Conservation (phyloP, 2,113 vertebrate genomes). For the Laticauda colubrina region DNA sequence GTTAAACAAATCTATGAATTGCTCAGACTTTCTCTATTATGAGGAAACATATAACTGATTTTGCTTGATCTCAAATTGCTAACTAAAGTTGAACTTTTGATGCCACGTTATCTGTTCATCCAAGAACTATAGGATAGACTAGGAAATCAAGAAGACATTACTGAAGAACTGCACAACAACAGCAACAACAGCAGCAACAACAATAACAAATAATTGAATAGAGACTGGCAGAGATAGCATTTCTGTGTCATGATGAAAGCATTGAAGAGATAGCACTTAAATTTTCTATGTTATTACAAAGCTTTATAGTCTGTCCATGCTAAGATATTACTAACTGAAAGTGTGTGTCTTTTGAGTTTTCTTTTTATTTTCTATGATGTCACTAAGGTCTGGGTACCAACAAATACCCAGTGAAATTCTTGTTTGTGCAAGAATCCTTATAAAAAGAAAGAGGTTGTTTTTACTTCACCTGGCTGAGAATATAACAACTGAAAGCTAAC, state of each 20-base stretch:
- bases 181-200: too few relatives aligned
- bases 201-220: background rate
- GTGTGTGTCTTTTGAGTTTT: background rate
- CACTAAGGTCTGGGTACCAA: background rate
- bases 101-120: background rate
- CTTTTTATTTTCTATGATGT: background rate
- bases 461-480: background rate
- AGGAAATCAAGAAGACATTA: background rate
- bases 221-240: background rate
- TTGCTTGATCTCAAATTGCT: background rate
- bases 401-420: background rate
- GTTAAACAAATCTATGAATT: background rate
- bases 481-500: background rate
- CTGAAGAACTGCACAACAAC: background rate
- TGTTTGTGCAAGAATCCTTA: background rate
- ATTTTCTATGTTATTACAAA: background rate
- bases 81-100: background rate
- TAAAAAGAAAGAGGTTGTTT: background rate
- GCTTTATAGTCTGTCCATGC: background rate
- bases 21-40: background rate
- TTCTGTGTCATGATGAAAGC: background rate
- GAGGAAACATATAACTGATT: background rate
- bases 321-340: background rate
- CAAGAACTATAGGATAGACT: background rate
- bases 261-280: background rate